A percentile compares a stretch with the other conserved stretches of the same genome.
Evolutionary conservation across 92 coral and sea anemone species (phyloP).

Genomic region (Anthopleura xanthogrammica): DNA sequence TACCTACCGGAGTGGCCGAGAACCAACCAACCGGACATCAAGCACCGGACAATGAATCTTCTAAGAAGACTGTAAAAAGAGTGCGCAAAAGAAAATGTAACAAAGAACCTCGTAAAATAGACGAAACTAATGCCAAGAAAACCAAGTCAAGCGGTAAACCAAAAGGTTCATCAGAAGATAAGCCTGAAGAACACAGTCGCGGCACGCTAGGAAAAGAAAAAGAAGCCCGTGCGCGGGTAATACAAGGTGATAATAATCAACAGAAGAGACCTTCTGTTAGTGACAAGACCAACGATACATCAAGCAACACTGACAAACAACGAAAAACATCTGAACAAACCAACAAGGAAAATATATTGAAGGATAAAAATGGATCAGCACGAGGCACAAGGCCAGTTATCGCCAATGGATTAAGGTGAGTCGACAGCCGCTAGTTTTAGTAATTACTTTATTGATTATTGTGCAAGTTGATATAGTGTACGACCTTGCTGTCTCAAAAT

Average conservation of each 20-base stretch:
- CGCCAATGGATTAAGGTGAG: not conserved
- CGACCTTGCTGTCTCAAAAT: not conserved
- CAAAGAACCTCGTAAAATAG: not conserved
- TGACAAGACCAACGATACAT: not conserved
- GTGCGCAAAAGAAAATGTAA: not conserved
- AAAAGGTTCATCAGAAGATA: not conserved
- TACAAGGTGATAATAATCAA: not conserved
- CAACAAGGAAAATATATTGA: not conserved
- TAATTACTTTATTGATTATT: not conserved
- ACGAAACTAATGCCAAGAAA: not conserved
- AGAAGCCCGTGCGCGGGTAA: not conserved
- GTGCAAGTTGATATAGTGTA: not conserved
- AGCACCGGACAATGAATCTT: not conserved
- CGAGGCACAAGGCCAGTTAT: not conserved
- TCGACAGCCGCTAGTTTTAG: not conserved
- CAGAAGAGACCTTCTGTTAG: not conserved
- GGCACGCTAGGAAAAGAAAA: not conserved
- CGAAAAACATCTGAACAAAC: not conserved
- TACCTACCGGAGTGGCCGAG: not conserved
- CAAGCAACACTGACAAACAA: not conserved
- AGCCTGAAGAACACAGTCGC: not conserved
- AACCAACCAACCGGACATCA: not conserved
- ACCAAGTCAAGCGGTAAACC: not conserved
- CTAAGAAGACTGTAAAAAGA: not conserved
- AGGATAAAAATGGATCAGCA: not conserved